A percentile compares a stretch with the other conserved stretches of the same genome.
Conservation (phyloP, 2,113 vertebrate genomes). For the Saguinus imperator region DNA sequence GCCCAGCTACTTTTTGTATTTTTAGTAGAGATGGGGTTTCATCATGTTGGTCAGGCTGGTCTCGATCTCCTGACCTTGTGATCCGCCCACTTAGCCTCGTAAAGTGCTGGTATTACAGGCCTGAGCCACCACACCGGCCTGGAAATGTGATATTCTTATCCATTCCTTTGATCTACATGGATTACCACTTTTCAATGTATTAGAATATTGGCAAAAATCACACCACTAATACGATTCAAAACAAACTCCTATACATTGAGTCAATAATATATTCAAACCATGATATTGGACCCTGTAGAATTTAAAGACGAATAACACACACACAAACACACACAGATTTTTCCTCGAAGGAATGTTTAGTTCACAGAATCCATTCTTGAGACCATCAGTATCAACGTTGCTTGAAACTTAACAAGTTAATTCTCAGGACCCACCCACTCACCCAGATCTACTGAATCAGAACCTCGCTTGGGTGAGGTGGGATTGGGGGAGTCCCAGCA, state of each 20-base stretch:
- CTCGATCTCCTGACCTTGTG: no score
- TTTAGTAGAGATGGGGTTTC: no score
- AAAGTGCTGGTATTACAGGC: no score
- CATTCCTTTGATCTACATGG: neutral
- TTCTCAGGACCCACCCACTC: neutral
- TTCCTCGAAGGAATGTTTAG: neutral
- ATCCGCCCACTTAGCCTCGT: accelerated
- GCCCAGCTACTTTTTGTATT: no score
- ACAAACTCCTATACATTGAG: neutral
- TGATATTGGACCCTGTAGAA: neutral
- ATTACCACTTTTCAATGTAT: neutral
- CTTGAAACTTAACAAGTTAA: neutral
- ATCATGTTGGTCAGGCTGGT: no score
- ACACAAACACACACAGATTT: neutral
- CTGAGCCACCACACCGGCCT: neutral
- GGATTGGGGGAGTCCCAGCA: neutral
- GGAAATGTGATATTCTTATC: neutral
- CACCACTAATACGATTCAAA: neutral
- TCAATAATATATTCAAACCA: neutral
- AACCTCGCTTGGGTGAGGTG: neutral
- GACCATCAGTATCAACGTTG: neutral
- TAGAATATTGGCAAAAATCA: neutral
- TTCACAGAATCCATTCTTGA: neutral
- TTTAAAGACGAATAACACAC: neutral
- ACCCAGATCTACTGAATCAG: neutral